These are phyloP conservation scores for Podarcis cretensis DNA, from an alignment of 2,113 vertebrate species.

Conservation along the genomic window DNA sequence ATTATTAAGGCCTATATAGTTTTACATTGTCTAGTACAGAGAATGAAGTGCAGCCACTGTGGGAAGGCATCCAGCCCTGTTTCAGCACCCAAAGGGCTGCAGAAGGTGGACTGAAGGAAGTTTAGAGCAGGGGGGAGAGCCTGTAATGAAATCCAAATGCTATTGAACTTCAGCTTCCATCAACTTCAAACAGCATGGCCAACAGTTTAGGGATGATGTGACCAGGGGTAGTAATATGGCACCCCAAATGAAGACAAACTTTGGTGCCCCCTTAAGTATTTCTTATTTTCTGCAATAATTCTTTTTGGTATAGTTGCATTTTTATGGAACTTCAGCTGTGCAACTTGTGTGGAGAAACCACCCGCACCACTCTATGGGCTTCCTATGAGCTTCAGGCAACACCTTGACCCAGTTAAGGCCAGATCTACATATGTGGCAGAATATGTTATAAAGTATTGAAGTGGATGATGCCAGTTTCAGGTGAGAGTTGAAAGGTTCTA, in stretches of 20 bases:
- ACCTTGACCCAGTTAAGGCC: not conserved
- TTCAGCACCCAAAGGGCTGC: no score
- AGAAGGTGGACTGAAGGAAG: not conserved
- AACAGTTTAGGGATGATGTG: not conserved
- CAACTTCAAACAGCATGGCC: not conserved
- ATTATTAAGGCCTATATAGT: constrained; percentile 40
- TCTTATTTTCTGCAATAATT: no score
- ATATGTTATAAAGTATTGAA: not conserved
- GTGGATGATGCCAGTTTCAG: no score
- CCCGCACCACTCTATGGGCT: no score
- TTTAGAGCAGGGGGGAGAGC: not conserved
- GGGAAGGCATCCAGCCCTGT: not conserved
- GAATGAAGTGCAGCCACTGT: not conserved
- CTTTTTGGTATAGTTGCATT: no score
- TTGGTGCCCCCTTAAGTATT: no score
- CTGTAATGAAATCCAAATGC: not conserved
- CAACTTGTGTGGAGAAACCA: no score
- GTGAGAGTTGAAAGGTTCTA: no score
- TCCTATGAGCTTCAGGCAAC: not conserved
- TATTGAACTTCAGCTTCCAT: not conserved
- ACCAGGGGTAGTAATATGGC: no score
- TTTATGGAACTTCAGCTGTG: no score
- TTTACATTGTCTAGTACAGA: constrained; percentile 14
- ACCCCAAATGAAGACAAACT: no score
- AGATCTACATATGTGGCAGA: not conserved